Base-by-base conservation (phyloP, 1,140 invertebrate species). In the Leptinotarsa defecta region DNA sequence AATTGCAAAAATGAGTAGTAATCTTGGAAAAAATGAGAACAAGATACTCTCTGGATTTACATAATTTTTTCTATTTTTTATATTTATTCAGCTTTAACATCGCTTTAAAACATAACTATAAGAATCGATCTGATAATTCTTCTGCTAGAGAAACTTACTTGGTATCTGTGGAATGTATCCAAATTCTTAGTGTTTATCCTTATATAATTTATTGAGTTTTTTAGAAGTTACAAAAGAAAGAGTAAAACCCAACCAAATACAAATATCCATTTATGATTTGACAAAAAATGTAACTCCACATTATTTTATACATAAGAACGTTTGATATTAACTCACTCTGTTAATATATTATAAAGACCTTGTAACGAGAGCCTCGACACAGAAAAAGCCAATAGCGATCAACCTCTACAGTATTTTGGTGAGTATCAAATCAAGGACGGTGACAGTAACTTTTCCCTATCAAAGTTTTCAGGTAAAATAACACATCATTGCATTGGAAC, bases 301-400 rank as follows among this genome's bases (percentile, higher is more conserved):
- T 70, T 43, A 52, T 70, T 48, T 43, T 48, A 73, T 73, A 19
- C 43, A 76, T 74, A 68, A 68, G 74, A 76, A 74, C 78, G 74
- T 81, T 80, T 84, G 84, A 84, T 85, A 85, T 85, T 85, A 85
- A 85, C 83, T 83, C 79, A 81, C 78, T 84, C 83, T 85, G 82
- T 85, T 85, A 84, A 84, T 84, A 84, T 85, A 84, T 83, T 83
- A 77, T 84, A 82, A 84, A 84, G 82, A 84, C 77, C 77, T 84
- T 83, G 83, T 82, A 79, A 79, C 81, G 80, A 82, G 81, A 84
- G 78, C 76, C 77, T 77, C 76, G 76, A 76, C 78, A 79, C 75
- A 74, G 72, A 76, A 77, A 71, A 76, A 77, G 75, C 74, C 74
- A 76, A 75, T 71, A 74, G 76, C 71, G 49, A 74, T 70, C 80